Evolutionary conservation across 2,888 invertebrate species (phyloP).

Genomic region (Chymomyza fuscimana): DNA sequence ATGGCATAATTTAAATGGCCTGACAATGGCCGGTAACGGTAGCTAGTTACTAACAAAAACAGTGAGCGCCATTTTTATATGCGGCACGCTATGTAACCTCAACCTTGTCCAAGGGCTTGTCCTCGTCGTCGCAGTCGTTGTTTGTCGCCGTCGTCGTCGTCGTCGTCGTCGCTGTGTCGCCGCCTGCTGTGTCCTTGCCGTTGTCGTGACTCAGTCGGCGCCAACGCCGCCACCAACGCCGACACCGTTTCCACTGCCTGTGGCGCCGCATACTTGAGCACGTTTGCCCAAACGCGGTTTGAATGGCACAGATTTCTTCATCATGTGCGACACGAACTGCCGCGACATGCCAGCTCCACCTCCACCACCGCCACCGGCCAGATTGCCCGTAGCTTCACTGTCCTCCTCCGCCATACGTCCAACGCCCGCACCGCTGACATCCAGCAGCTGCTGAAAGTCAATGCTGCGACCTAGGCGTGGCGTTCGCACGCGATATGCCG

Average conservation of each 20-base stretch:
- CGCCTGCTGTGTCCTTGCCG: constrained; percentile 32
- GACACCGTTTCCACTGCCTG: constrained; percentile 23
- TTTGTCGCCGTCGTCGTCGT: constrained; percentile 17
- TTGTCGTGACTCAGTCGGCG: constrained; percentile 59
- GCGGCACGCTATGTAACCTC: constrained; percentile 50
- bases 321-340: constrained; percentile 80
- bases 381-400: constrained; percentile 35
- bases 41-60: constrained; percentile 13
- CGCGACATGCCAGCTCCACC: constrained; percentile 56
- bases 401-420: constrained; percentile 5
- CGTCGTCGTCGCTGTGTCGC: constrained; percentile 34
- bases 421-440: constrained; percentile 3
- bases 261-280: constrained; percentile 67
- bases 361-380: constrained; percentile 36
- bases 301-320: constrained; percentile 80
- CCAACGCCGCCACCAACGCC: constrained; percentile 37
- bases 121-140: constrained; percentile 2
- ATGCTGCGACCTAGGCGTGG: constrained; percentile 81
- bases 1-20: constrained; percentile 4
- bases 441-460: constrained; percentile 68
- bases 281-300: constrained; percentile 80
- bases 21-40: constrained; percentile 15
- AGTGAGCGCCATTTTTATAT: constrained; percentile 8
- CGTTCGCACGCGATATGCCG: constrained; percentile 75
- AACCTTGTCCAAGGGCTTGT: constrained; percentile 60